Base-by-base conservation (phyloP, 2,888 invertebrate genomes). In the Notodonta dromedarius region DNA sequence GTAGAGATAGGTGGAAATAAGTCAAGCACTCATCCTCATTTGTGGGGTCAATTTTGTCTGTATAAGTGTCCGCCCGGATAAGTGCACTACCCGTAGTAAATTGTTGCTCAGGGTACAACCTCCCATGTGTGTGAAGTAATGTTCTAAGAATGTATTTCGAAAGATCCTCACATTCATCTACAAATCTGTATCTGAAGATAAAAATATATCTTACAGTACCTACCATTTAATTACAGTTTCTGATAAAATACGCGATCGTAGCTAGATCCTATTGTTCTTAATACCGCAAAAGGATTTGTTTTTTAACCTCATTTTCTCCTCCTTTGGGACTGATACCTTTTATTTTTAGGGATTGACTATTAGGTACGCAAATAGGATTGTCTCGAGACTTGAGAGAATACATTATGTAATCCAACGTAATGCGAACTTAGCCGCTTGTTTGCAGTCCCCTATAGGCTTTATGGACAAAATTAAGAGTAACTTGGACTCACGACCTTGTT, bases 301-400 rank as follows among this genome's bases (percentile, higher is more conserved):
- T 65, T 71, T 74, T 76, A 79, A 80, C 77, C 74, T 62, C 63
- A 73, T 82, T 78, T 74, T 59, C 63, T 35, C 44, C 63, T 62
- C 71, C 67, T 69, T 71, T 59, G 72, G 63, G 58, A 35, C 16
- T 57, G 66, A 68, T 71, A 69, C 71, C 72, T 76, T 76, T 76
- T 75, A 76, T 71, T 70, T 68, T 56, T 35, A 11, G 52, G 62
- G 58, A 76, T 69, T 61, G 69, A 67, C 73, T 73, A 69, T 74
- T 78, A 70, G 66, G 65, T 69, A 74, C 67, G 67, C 63, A 69
- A 79, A 73, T 75, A 62, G 73, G 71, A 76, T 80, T 76, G 62
- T 70, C 59, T 66, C 60, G 70, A 71, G 63, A 64, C 73, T 74
- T 61, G 58, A 65, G 57, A 57, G 71, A 65, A 63, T 64, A 66